Evolutionary conservation across 2,113 vertebrate genomes (phyloP), one percentile per base, ranked within the genome.

Genomic region (Odobenus rosmarus): DNA sequence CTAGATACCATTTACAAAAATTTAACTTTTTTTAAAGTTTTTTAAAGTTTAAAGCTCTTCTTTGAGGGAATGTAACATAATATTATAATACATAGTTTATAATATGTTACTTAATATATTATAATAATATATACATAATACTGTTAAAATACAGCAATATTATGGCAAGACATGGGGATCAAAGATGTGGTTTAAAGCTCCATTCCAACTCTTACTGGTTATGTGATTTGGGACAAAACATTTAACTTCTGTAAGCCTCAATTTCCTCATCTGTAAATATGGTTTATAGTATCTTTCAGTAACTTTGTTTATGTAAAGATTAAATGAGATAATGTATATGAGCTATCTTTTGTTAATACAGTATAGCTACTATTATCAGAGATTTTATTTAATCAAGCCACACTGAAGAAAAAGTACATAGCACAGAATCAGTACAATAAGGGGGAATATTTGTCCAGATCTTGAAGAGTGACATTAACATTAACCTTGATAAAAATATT

Each of bases 401-500:
- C 21, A 69, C 23, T 4, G 61, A 83, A 59, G 61, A 59, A 89
- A 93, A 94, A 4, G 26, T 36, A 64, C 21, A 42, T 79, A 81
- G 33, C 24, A 85, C 19, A 79, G 26, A 93, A 95, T 74, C 10
- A 85, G 31, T 64, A 49, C 1, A 53, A 7, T 74, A 46, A 36
- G 61, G 36, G 26, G 55, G 23, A 90, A 10, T 23, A 81, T 67
- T 81, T 95, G 62, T 85, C 49, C 15, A 90, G 55, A 72, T 80
- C 33, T 95, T 86, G 31, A 69, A 85, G 14, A 59, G 55, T 57
- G 26, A 53, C 18, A 53, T 74, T 90, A 83, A 88, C 19, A 33
- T 69, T 67, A 64, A 80, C 14, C 36, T 90, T 90, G 86, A 90
- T 62, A 46, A 81, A 90, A 76, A 97, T 64, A 53, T 62, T 86